Percentiles rank a stretch among this genome's conserved stretches.
Evolutionary conservation across 2,113 vertebrate genomes (phyloP).

Genomic region (Xiphophorus hellerii): DNA sequence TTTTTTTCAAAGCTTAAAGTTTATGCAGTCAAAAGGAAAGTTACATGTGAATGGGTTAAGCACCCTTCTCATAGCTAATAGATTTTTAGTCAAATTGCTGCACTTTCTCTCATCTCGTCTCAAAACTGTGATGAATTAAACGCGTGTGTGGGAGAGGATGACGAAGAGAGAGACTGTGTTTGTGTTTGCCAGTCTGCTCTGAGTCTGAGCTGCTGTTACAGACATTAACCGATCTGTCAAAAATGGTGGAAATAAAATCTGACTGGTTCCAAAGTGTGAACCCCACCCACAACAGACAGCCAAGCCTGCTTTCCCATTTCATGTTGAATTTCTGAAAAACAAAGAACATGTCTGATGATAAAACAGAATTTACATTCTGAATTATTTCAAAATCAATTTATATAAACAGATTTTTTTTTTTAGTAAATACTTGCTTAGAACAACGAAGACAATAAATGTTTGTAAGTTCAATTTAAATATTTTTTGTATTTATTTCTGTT

Average conservation of each 20-base stretch:
- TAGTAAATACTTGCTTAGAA: constrained; percentile 9
- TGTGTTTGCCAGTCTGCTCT: constrained; percentile 8
- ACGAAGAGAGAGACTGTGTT: not conserved
- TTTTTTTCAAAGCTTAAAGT: not conserved
- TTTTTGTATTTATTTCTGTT: not conserved
- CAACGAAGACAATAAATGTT: constrained; percentile 1
- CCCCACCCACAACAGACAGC: constrained; percentile 20
- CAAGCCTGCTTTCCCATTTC: not conserved
- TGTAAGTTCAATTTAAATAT: too few relatives aligned
- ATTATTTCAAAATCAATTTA: not conserved
- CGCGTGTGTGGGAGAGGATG: not conserved
- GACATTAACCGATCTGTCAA: constrained; percentile 36
- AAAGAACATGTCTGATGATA: not conserved
- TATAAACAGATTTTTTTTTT: not conserved
- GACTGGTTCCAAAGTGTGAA: constrained; percentile 30
- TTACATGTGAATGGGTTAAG: not conserved
- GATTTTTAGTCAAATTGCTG: not conserved
- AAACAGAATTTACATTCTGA: not conserved
- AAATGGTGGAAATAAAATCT: constrained; percentile 41
- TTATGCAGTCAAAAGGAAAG: not conserved
- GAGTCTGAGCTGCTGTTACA: constrained; percentile 16
- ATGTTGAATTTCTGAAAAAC: not conserved
- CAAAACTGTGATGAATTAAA: not conserved
- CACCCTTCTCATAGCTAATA: not conserved
- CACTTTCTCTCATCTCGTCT: not conserved